Base-by-base conservation (phyloP, 2,113 vertebrate genomes). In the Eudyptes chrysolophus region DNA sequence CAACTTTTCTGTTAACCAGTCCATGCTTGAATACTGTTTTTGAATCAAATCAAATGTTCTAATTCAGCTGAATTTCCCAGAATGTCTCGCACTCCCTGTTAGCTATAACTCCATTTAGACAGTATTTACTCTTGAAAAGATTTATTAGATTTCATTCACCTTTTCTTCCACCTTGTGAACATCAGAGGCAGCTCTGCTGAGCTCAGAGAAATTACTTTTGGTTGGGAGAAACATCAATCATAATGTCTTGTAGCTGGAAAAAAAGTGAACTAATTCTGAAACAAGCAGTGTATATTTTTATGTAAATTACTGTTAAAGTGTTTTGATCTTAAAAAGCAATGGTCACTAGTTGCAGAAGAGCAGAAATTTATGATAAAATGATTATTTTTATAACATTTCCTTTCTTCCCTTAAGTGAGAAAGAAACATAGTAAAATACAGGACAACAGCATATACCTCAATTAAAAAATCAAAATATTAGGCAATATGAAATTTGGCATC, bases 81-180 rank as follows among this genome's bases (percentile, higher is more conserved):
- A 78, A 69, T 84, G 40, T 52, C 27, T 70, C 57, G 19, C 42
- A 68, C n/a, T 87, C 61, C 11, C 44, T 84, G 30, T 58, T 76
- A 82, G 36, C 40, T 84, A 3, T 79, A 82, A 71, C 48, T 87
- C 40, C 11, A 36, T 77, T 94, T 87, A 90, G n/a, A 34, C 30
- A 61, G 44, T 68, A 84, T 95, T 95, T 89, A 78, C 80, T 82
- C 36, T 69, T 44, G 19, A 69, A 89, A 89, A 82, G 54, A 70
- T 76, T 84, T 95, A 68, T 89, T 65, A 87, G 65, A 30, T 51
- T 94, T 91, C 77, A 69, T 92, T 89, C 95, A 89, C 49, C 54
- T 92, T 84, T 84, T 84, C 38, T 92, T 84, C 20, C 2, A 34
- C 54, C 26, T 76, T 78, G 64, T 84, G 86, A 96, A 85, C 66